Evolutionary conservation across 35 echinoderm and acorn worm genomes (phyloP).

Genomic region (Amphiura filiformis): DNA sequence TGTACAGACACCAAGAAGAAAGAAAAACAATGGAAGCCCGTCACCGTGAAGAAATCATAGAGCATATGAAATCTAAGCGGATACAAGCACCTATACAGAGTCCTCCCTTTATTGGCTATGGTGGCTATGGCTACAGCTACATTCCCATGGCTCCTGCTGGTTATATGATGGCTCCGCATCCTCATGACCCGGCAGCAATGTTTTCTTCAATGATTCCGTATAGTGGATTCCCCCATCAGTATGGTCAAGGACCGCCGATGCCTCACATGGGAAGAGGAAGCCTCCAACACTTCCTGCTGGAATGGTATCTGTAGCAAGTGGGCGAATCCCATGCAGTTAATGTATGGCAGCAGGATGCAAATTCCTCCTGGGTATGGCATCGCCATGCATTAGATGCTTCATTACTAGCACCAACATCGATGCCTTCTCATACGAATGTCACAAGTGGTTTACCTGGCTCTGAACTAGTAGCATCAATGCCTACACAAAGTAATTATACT

Average conservation of each 20-base stretch:
- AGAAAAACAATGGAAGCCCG: not conserved
- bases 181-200: not conserved
- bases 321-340: no score
- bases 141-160: not conserved
- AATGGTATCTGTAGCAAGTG: not conserved
- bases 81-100: not conserved
- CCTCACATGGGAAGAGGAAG: not conserved
- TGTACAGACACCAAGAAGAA: not conserved
- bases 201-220: conserved; percentile 2
- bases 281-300: not conserved
- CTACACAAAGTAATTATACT: no score
- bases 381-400: not conserved
- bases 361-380: not conserved
- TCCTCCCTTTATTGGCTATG: not conserved
- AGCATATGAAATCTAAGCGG: not conserved
- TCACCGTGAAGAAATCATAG: not conserved
- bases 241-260: not conserved
- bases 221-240: not conserved
- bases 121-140: not conserved
- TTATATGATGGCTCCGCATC: not conserved
- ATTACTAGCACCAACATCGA: not conserved
- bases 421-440: not conserved
- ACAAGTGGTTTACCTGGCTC: no score
- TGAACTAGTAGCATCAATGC: not conserved
- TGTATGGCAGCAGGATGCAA: not conserved